phyloP scores from a whole-genome alignment of 2,888 invertebrate species.

The Mylabris sibirica region DNA sequence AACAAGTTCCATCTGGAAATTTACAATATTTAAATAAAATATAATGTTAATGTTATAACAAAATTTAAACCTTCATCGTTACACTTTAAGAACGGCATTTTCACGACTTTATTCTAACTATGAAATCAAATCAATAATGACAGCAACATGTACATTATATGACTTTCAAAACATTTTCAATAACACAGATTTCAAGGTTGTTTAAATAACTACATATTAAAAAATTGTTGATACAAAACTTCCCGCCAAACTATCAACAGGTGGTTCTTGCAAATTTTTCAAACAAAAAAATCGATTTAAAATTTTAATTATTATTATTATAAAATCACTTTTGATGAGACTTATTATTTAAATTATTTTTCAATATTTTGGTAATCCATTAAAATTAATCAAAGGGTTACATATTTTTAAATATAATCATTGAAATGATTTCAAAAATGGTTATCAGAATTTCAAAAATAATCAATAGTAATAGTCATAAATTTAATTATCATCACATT shows the following conservation, averaged over 20 bases:
- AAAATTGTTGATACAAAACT: constrained; percentile 20
- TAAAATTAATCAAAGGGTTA: too few species aligned
- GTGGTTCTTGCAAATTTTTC: neutral
- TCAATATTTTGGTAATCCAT: too few species aligned
- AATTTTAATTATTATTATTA: neutral
- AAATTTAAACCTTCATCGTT: constrained; percentile 29
- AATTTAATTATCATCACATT: neutral
- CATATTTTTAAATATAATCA: too few species aligned
- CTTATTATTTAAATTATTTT: too few species aligned
- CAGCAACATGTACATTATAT: constrained; percentile 39
- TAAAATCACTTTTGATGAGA: too few species aligned
- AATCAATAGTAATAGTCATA: too few species aligned
- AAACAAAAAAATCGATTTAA: neutral
- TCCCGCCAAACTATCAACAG: constrained; percentile 19
- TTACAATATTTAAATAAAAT: constrained; percentile 7
- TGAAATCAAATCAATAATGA: constrained; percentile 26
- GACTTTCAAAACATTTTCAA: constrained; percentile 50
- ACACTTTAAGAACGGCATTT: neutral
- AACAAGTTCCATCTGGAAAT: constrained; percentile 45
- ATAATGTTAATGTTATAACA: neutral
- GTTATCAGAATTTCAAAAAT: too few species aligned
- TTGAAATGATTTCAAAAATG: too few species aligned
- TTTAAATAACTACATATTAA: constrained; percentile 30
- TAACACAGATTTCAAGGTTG: constrained; percentile 50
- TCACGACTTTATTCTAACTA: neutral